Evolutionary conservation across 37 sponge, comb jelly and placozoan species (phyloP).

Genomic region (Mnemiopsis leidyi): DNA sequence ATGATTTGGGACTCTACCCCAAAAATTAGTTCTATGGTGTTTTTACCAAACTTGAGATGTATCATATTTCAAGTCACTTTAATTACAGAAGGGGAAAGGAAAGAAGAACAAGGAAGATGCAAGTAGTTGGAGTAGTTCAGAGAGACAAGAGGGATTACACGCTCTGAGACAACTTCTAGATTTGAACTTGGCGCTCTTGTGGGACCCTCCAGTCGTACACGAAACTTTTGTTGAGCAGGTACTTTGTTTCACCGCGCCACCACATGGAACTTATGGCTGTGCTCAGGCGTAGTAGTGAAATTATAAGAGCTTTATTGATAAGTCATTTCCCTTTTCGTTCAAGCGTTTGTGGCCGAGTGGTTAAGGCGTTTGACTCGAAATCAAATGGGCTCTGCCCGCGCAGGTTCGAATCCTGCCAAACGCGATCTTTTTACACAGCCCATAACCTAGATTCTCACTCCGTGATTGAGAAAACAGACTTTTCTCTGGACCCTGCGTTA

Average conservation of each 20-base stretch:
- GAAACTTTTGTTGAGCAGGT: constrained; percentile 41
- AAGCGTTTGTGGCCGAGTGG: constrained; percentile 67
- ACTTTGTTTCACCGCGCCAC: too few relatives aligned
- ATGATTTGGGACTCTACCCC: too few relatives aligned
- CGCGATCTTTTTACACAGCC: background rate
- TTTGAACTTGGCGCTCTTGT: constrained; percentile 70
- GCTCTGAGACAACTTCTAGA: constrained; percentile 67
- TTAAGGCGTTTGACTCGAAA: constrained; percentile 67
- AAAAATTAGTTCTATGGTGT: too few relatives aligned
- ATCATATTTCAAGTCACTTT: background rate
- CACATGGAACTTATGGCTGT: background rate
- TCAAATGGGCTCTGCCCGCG: constrained; percentile 67
- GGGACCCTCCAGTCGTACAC: constrained; percentile 75
- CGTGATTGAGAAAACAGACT: too few relatives aligned
- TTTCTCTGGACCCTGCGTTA: too few relatives aligned
- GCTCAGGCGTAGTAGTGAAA: background rate
- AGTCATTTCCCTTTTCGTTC: too few relatives aligned
- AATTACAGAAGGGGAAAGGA: constrained; percentile 46
- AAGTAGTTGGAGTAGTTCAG: background rate
- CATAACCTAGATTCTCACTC: too few relatives aligned
- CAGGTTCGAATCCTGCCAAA: constrained; percentile 67
- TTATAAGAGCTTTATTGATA: background rate
- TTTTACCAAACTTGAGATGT: too few relatives aligned
- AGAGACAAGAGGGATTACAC: constrained; percentile 65
- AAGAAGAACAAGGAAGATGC: constrained; percentile 68